Evolutionary conservation across 37 sponge, comb jelly and placozoan species (phyloP).

Genomic region (Dysidea cf. avara): DNA sequence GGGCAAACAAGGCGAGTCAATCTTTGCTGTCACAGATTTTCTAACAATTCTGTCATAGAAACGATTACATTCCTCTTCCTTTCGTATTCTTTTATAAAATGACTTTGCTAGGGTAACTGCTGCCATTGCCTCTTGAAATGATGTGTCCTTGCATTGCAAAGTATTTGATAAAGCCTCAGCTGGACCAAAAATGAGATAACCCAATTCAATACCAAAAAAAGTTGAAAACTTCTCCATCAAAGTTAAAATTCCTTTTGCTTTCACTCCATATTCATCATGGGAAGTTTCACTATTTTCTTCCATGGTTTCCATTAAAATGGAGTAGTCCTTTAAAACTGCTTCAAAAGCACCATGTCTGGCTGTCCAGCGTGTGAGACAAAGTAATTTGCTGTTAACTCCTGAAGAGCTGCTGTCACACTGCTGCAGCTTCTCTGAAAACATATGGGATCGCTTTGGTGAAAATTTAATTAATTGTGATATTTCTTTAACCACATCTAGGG

Average conservation of each 20-base stretch:
- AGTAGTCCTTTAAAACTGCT: constrained; percentile 51
- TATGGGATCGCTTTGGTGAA: constrained; percentile 53
- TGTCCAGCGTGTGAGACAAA: constrained; percentile 69
- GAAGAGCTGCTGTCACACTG: constrained; percentile 13
- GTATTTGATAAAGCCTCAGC: constrained; percentile 38
- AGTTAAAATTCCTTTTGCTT: constrained; percentile 33
- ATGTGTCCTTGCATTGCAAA: constrained; percentile 37
- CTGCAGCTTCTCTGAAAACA: constrained; percentile 4
- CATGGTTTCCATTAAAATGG: constrained; percentile 37
- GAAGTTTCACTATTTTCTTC: constrained; percentile 29
- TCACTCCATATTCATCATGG: constrained; percentile 55
- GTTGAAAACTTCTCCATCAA: constrained; percentile 29
- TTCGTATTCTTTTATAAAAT: constrained; percentile 15
- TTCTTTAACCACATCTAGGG: constrained; percentile 41
- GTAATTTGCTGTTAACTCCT: constrained; percentile 26
- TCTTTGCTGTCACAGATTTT: constrained; percentile 7
- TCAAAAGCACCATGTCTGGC: constrained; percentile 58
- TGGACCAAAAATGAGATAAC: constrained; percentile 20
- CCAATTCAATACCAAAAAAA: constrained; percentile 39
- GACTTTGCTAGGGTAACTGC: neutral
- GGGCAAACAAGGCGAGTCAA: constrained; percentile 23
- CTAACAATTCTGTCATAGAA: constrained; percentile 29
- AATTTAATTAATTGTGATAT: constrained; percentile 20
- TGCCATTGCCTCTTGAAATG: constrained; percentile 37
- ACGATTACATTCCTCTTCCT: constrained; percentile 13